Evolutionary conservation across 2,888 invertebrate genomes (phyloP), one percentile per base, ranked within the genome.

Genomic region (Pseudolycoriella hygida): DNA sequence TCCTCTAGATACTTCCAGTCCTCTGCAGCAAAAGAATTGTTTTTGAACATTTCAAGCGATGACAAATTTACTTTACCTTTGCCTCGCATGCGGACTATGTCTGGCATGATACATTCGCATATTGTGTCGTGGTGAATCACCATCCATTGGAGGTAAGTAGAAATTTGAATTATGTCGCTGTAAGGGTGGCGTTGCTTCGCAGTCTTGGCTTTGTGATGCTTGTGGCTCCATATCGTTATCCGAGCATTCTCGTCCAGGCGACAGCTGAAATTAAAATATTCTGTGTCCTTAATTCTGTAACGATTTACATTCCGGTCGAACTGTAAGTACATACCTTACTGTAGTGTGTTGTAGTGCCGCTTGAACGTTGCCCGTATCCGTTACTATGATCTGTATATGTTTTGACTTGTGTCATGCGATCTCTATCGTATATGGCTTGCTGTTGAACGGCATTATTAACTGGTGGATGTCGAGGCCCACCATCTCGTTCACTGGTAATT

Each of bases 321-420:
- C 34, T 5, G 3, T 12, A 34, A 5, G 11, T 5, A 69, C 78
- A 79, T 78, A 88, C 87, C 82, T 88, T 88, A 73, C 87, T 87
- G 70, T 88, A 88, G 69, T 84, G 85, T 69, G 86, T 64, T 69
- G 86, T 64, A 56, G 66, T 60, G 59, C 65, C 62, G 57, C 67
- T 65, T 66, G 84, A 76, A 64, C 84, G 83, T 70, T 70, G 76
- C 57, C 79, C 73, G 64, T 77, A 77, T 61, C 80, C 80, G 73
- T 79, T 80, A 67, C 88, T 88, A 72, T 89, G 88, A 71, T 83
- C 89, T 77, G 87, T 87, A 74, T 90, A 90, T 67, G 89, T 88
- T 75, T 88, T 88, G 72, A 90, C 89, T 80, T 88, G 88, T 71
- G 82, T 85, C 69, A 80, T 82, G 67, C 80, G 74, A 66, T 76